phyloP scores from a whole-genome alignment of 2,888 invertebrate genomes.

The Sussaba pulchella region DNA sequence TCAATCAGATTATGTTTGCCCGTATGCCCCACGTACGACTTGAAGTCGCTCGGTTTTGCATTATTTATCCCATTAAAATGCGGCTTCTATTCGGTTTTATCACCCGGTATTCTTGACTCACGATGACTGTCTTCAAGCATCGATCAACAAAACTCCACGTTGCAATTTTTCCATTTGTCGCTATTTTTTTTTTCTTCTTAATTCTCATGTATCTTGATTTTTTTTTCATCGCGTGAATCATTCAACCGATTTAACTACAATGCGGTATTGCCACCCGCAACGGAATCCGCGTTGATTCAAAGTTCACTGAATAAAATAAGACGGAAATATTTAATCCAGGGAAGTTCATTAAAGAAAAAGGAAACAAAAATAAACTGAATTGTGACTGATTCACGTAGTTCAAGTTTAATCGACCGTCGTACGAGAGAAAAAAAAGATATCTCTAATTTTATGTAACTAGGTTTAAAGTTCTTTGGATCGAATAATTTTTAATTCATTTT shows the following conservation, averaged over 20 bases:
- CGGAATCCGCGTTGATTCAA: too few relatives aligned
- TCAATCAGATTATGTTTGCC: constrained; percentile 35
- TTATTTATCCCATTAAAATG: constrained; percentile 35
- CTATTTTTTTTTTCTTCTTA: too few relatives aligned
- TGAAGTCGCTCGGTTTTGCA: constrained; percentile 10
- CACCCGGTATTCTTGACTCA: not conserved
- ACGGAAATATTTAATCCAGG: too few relatives aligned
- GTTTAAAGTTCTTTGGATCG: not conserved
- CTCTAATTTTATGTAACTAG: too few relatives aligned
- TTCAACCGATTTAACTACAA: not conserved
- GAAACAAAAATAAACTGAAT: too few relatives aligned
- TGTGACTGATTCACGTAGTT: too few relatives aligned
- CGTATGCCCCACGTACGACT: constrained; percentile 6
- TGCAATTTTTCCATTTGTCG: too few relatives aligned
- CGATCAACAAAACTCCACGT: constrained; percentile 20
- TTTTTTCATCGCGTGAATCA: too few relatives aligned
- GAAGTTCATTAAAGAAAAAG: too few relatives aligned
- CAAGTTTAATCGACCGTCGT: too few relatives aligned
- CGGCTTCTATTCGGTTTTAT: not conserved
- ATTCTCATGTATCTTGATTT: too few relatives aligned
- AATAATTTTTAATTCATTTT: constrained; percentile 15
- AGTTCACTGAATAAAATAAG: not conserved
- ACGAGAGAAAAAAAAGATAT: too few relatives aligned
- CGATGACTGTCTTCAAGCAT: not conserved
- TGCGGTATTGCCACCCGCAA: not conserved